These are phyloP conservation scores for Pithys albifrons DNA, from an alignment of 2,113 vertebrate genomes.

Conservation along the genomic window DNA sequence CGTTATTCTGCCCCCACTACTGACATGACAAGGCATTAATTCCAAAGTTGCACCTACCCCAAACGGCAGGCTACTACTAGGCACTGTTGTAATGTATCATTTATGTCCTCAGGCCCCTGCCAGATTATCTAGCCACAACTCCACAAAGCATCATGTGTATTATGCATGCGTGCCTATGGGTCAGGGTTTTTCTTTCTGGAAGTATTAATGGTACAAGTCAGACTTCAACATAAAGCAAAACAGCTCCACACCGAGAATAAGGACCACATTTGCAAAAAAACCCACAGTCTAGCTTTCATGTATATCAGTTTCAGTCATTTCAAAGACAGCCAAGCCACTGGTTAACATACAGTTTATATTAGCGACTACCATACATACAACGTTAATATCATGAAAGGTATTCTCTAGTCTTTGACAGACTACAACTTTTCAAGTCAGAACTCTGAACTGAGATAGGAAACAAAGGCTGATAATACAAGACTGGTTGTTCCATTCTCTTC, in stretches of 20 bases:
- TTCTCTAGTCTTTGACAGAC: background rate
- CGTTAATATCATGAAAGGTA: background rate
- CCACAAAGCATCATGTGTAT: background rate
- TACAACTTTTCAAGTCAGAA: background rate
- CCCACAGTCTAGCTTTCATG: background rate
- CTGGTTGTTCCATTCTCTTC: background rate
- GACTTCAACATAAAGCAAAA: background rate
- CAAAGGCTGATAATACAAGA: background rate
- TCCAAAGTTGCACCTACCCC: background rate
- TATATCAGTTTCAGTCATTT: background rate
- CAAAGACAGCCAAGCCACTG: background rate
- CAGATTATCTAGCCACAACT: background rate
- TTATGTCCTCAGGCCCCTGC: background rate
- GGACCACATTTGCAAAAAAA: fast-evolving
- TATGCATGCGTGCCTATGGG: background rate
- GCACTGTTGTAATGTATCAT: background rate
- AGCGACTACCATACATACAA: background rate
- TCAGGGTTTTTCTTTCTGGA: background rate
- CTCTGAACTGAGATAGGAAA: background rate
- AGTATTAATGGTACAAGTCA: background rate
- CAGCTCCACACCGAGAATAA: background rate
- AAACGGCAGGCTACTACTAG: background rate
- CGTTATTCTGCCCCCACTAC: background rate
- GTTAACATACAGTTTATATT: background rate
- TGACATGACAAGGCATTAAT: background rate